Percentiles rank a stretch among this genome's conserved stretches.
Evolutionary conservation across 2,888 invertebrate genomes (phyloP).

Genomic region (Slavum lentiscoides): DNA sequence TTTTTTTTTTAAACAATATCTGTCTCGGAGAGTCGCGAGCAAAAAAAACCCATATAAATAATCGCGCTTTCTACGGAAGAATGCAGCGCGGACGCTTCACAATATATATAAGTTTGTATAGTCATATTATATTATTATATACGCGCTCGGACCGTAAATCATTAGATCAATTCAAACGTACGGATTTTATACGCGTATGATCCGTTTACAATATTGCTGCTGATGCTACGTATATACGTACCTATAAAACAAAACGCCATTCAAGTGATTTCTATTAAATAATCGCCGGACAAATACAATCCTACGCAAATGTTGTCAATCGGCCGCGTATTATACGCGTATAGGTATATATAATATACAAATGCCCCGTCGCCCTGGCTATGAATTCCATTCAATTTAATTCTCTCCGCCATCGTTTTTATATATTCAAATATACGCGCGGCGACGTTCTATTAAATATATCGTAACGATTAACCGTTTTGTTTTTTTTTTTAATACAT

Average conservation of each 20-base stretch:
- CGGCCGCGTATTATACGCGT: too few relatives aligned
- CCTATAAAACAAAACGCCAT: conserved; percentile 24
- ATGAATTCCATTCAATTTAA: conserved; percentile 21
- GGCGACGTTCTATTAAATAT: conserved; percentile 7
- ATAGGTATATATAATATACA: neutral
- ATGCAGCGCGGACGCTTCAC: neutral
- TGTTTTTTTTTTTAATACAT: too few relatives aligned
- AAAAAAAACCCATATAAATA: too few relatives aligned
- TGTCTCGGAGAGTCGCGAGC: too few relatives aligned
- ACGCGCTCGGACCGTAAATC: conserved; percentile 2
- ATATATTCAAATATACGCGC: conserved; percentile 17
- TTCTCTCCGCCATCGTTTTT: neutral
- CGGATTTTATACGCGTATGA: neutral
- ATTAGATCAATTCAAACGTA: conserved; percentile 30
- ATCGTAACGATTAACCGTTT: neutral
- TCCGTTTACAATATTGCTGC: conserved; percentile 23
- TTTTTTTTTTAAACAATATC: too few relatives aligned
- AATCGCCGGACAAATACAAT: conserved; percentile 14
- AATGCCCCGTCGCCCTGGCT: neutral
- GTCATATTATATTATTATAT: too few relatives aligned
- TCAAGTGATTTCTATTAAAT: conserved; percentile 29
- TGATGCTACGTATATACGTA: too few relatives aligned
- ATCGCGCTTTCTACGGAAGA: conserved; percentile 26
- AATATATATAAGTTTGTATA: neutral
- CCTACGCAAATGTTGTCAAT: too few relatives aligned